Evolutionary conservation across 35 echinoderm and acorn worm genomes (phyloP), one percentile per base, ranked within the genome.

Genomic region (Apostichopus japonicus): DNA sequence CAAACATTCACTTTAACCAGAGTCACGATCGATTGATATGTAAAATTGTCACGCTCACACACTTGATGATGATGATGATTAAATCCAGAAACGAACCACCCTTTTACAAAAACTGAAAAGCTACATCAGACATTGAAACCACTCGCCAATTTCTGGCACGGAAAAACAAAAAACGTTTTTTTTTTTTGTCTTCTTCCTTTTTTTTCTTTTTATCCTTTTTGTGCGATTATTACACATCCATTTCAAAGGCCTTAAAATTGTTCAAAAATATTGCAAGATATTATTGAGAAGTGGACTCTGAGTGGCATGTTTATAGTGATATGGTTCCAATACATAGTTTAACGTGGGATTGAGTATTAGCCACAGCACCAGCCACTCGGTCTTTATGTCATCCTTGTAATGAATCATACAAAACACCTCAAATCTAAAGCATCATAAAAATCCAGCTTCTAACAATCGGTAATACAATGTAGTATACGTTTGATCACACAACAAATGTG

Each of bases 241-340:
- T 84, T 84, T 84, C 81, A 84, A 84, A 84, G 56, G 81, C 54
- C 81, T 84, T 80, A 84, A 84, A 84, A 84, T 61, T 84, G 81
- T 84, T 58, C 81, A 84, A 84, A 44, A 84, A 84, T 84, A 84
- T 84, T 84, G 81, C 81, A 84, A 84, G 54, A 44, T 57, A 15
- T 84, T 84, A 84, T 84, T 84, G 54, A 84, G 56, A 84, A 84
- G 81, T 84, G 54, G 71, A 75, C 21, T 75, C 15, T 23, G 57
- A n/a, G 71, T 67, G 63, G 63, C 63, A 67, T 67, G 19, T 44
- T 44, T 44, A 44, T 15, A 11, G 63, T 67, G 63, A 67, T n/a
- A 75, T 75, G 71, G 71, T 75, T 75, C 71, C 21, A 75, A 21
- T 75, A 75, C 14, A n/a, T 19, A 8, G 13, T 8, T 61, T 61